Evolutionary conservation across 2,888 invertebrate species (phyloP).

Genomic region (Eupithecia centaureata): DNA sequence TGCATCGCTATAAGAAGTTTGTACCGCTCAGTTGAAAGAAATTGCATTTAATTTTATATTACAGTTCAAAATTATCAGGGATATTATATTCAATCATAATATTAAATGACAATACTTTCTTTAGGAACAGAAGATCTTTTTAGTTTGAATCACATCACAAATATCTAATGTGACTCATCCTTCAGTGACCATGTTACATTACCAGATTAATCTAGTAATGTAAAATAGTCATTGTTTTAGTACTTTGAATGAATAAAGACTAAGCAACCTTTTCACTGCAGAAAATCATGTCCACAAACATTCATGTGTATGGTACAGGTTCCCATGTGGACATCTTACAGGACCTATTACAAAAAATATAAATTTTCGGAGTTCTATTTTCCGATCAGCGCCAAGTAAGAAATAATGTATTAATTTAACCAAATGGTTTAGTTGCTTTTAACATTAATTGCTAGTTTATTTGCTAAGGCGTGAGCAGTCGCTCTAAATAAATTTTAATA

Average conservation of each 20-base stretch:
- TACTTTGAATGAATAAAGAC: not conserved
- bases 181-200: not conserved
- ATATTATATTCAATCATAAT: not conserved
- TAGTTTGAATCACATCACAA: not conserved
- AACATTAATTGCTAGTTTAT: slow-evolving; percentile 66
- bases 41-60: slow-evolving; percentile 20
- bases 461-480: slow-evolving; percentile 63
- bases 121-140: not conserved
- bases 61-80: too few relatives aligned
- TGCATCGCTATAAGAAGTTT: slow-evolving; percentile 42
- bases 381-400: slow-evolving; percentile 42
- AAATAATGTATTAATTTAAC: slow-evolving; percentile 56
- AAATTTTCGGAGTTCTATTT: slow-evolving; percentile 37
- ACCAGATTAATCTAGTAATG: not conserved
- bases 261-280: not conserved
- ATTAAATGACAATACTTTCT: not conserved
- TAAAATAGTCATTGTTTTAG: not conserved
- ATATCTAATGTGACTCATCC: not conserved
- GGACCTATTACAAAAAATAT: not conserved
- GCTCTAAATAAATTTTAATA: slow-evolving; percentile 65
- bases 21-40: slow-evolving; percentile 35
- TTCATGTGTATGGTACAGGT: not conserved
- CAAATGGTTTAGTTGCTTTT: slow-evolving; percentile 61
- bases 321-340: not conserved
- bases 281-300: not conserved